Percentiles rank a stretch among this genome's conserved stretches.
phyloP scores from a whole-genome alignment of 2,888 invertebrate species.

The Sphaerolaimus hirsutus region DNA sequence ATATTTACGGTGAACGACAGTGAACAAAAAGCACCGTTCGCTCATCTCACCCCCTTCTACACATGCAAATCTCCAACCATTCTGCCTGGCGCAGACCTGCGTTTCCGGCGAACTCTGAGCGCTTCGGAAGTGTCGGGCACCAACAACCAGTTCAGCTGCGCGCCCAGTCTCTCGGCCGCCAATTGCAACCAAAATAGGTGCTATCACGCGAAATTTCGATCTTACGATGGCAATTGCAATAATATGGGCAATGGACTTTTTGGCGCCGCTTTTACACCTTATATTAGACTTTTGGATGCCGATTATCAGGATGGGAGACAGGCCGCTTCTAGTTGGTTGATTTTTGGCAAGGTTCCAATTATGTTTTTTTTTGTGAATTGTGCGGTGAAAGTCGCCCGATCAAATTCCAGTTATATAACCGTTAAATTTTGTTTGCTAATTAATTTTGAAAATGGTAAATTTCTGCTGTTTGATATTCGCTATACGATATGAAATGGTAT shows the following conservation, averaged over 20 bases:
- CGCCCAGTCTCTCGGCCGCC: background rate
- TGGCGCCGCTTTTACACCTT: background rate
- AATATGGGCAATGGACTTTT: background rate
- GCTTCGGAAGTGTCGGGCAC: background rate
- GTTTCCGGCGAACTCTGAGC: too few relatives aligned
- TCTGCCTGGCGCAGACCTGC: too few relatives aligned
- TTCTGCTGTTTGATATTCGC: too few relatives aligned
- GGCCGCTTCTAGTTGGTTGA: background rate
- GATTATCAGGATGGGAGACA: background rate
- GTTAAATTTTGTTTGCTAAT: background rate
- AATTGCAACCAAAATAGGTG: background rate
- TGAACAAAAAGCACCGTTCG: too few relatives aligned
- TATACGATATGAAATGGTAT: too few relatives aligned
- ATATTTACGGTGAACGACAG: too few relatives aligned
- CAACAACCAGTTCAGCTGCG: background rate
- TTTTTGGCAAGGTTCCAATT: too few relatives aligned
- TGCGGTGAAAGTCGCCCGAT: background rate
- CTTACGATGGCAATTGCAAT: slow-evolving; percentile 1
- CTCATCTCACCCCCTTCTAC: too few relatives aligned
- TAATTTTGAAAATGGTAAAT: too few relatives aligned
- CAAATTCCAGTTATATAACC: background rate
- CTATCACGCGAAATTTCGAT: background rate
- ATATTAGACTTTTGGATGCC: background rate
- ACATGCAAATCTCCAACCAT: too few relatives aligned
- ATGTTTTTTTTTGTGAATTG: too few relatives aligned